Evolutionary conservation across 2,888 invertebrate species (phyloP).

Genomic region (Trissolcus japonicus): DNA sequence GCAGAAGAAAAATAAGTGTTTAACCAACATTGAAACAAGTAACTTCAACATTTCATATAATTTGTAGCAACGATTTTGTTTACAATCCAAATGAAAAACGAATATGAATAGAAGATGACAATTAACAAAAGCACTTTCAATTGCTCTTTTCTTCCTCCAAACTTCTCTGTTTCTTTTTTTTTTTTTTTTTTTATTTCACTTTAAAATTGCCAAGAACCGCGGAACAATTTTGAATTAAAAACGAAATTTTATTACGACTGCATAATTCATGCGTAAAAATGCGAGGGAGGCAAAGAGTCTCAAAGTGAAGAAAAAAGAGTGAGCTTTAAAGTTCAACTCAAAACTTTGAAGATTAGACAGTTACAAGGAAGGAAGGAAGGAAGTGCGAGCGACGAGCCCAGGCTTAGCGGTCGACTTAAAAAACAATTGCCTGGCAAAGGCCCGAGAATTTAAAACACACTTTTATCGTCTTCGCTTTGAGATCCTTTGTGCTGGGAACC

Average conservation of each 20-base stretch:
- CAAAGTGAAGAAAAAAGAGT: slow-evolving; percentile 41
- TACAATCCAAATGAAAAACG: no score
- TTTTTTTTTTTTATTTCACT: no score
- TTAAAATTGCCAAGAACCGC: no score
- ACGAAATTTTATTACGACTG: slow-evolving; percentile 2
- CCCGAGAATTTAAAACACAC: slow-evolving; percentile 69
- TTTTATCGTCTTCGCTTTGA: slow-evolving; percentile 63
- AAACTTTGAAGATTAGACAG: slow-evolving; percentile 67
- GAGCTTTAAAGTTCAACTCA: slow-evolving; percentile 57
- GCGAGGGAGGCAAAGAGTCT: slow-evolving; percentile 16
- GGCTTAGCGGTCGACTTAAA: slow-evolving; percentile 63
- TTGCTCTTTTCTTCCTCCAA: no score
- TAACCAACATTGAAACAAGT: no score
- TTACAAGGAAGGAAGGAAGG: slow-evolving; percentile 36
- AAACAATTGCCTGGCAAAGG: slow-evolving; percentile 69
- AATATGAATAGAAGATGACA: no score
- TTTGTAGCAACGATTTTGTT: no score
- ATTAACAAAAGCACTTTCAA: neutral
- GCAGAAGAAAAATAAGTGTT: neutral
- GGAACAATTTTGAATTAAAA: no score
- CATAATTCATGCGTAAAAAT: slow-evolving; percentile 21
- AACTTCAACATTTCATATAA: slow-evolving; percentile 2
- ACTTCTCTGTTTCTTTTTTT: no score
- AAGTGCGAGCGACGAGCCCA: slow-evolving; percentile 42
- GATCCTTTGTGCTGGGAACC: slow-evolving; percentile 53